Conservation (phyloP, 2,888 invertebrate species). For the Meta bourneti region DNA sequence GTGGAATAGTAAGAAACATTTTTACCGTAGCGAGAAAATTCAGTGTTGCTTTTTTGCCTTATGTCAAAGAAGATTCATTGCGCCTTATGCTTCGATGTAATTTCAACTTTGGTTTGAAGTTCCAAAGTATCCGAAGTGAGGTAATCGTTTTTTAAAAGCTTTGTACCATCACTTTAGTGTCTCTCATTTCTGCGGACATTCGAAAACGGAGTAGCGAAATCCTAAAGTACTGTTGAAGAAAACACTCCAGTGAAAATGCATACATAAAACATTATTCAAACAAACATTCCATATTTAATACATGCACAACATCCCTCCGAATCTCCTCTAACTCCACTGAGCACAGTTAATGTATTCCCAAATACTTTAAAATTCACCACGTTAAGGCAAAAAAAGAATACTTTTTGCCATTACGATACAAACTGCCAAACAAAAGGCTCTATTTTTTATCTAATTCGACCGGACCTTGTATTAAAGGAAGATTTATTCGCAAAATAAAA, state of each 20-base stretch:
- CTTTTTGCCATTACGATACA: neutral
- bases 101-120: too few relatives aligned
- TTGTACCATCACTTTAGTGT: too few relatives aligned
- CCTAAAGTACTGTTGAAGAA: too few relatives aligned
- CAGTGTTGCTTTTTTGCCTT: too few relatives aligned
- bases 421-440: neutral
- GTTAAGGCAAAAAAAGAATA: neutral
- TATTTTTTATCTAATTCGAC: neutral
- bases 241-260: neutral
- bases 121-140: too few relatives aligned
- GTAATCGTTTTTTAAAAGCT: too few relatives aligned
- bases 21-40: too few relatives aligned
- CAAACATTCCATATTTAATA: neutral
- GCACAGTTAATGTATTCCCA: neutral
- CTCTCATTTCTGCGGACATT: too few relatives aligned
- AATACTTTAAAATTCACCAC: neutral
- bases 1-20: too few relatives aligned
- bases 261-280: neutral
- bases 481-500: constrained; percentile 10
- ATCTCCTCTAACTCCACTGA: neutral
- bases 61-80: too few relatives aligned
- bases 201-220: too few relatives aligned
- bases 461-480: neutral
- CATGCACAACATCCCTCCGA: neutral
- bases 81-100: too few relatives aligned